Percentiles rank a stretch among this genome's conserved stretches.
Evolutionary conservation across 2,888 invertebrate species (phyloP).

Genomic region (Coelopa pilipes): DNA sequence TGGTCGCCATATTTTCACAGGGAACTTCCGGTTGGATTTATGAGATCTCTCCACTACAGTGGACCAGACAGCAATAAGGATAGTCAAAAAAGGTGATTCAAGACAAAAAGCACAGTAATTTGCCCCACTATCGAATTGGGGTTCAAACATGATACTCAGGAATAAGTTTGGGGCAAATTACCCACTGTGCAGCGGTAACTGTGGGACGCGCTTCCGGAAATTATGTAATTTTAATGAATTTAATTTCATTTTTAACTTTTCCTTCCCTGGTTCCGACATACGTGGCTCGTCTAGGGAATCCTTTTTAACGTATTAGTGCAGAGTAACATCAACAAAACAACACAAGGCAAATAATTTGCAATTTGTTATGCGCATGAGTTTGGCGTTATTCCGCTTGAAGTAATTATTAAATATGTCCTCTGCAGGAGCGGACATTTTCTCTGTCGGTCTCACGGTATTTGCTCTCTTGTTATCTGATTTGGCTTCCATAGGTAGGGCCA

Average conservation of each 20-base stretch:
- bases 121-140: too few relatives aligned
- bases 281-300: neutral
- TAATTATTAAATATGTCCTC: constrained; percentile 32
- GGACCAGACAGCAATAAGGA: neutral
- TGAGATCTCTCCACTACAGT: neutral
- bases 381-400: constrained; percentile 25
- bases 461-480: too few relatives aligned
- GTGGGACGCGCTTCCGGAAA: neutral
- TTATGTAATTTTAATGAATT: constrained; percentile 7
- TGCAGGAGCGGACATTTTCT: constrained; percentile 28
- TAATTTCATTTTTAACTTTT: neutral
- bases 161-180: too few relatives aligned
- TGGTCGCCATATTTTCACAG: neutral
- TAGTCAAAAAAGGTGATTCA: constrained; percentile 32
- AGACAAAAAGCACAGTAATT: constrained; percentile 40
- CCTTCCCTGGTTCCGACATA: neutral
- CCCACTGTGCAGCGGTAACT: constrained; percentile 20
- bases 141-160: too few relatives aligned
- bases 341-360: constrained; percentile 9
- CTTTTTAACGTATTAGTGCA: neutral
- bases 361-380: constrained; percentile 25
- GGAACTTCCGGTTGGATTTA: constrained; percentile 5
- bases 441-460: constrained; percentile 1
- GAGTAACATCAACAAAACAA: neutral
- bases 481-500: neutral